Evolutionary conservation across 2,113 vertebrate genomes (phyloP), one percentile per base, ranked within the genome.

Genomic region (Nettapus auritus): DNA sequence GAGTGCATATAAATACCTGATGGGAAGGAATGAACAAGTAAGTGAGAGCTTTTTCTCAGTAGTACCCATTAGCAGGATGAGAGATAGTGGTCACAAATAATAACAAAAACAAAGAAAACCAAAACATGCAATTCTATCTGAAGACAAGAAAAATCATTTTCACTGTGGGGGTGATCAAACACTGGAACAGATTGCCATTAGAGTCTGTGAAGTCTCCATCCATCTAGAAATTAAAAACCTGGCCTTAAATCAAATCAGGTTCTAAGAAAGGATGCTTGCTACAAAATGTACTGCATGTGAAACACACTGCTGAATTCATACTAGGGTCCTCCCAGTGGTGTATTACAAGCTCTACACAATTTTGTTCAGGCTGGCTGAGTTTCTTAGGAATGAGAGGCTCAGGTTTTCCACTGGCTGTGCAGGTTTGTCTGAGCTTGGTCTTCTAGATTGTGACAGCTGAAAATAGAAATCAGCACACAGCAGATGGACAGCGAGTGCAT

Each of bases 271-370:
- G 5, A 17, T 71, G 11, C 11, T 38, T n/a, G 25, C 36, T 79
- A 18, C 26, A 40, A 59, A 64, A 26, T 55, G 9, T 38, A 76
- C 14, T 60, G 13, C 19, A 1, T 52, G 6, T 55, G 29, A 20
- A 12, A 7, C 0, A 0, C 2, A 2, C 29, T 33, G 14, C 59
- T 73, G n/a, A 80, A 83, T 86, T 90, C 33, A 6, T 14, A 29
- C 20, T 17, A 33, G 33, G 50, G 34, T 56, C 29, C 11, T 90
- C 17, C 19, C 13, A 34, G 76, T 53, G 62, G 40, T 4, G 3
- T 42, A 42, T 31, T 57, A 19, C 82, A 71, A 36, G 17, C 8
- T 87, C 17, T 52, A 1, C 46, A 13, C 19, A 56, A 5, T 56
- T 87, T 74, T 82, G 5, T 64, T 13, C 73, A 34, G 62, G 21